Percentiles rank a stretch among this genome's conserved stretches.
Evolutionary conservation across 1,140 invertebrate species (phyloP).

Genomic region (Calephelis nemesis): DNA sequence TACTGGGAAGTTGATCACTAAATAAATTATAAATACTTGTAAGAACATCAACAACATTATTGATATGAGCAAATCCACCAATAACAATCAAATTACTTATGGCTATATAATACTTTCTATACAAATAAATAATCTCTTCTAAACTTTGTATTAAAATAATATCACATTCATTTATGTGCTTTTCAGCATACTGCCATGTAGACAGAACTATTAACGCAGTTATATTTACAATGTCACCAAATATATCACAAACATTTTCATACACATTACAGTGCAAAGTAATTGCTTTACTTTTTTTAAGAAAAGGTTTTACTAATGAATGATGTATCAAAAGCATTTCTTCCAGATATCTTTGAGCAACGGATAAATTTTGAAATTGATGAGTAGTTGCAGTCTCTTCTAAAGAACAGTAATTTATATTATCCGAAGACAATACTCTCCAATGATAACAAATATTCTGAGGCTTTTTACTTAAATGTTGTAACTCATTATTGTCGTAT

Average conservation of each 20-base stretch:
- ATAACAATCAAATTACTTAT: conserved; percentile 88
- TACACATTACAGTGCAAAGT: conserved; percentile 81
- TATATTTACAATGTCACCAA: conserved; percentile 85
- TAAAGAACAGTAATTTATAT: conserved; percentile 68
- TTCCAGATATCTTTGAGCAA: conserved; percentile 85
- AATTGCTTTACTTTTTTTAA: conserved; percentile 80
- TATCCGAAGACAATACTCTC: conserved; percentile 69
- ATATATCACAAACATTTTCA: conserved; percentile 83
- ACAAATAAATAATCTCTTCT: conserved; percentile 86
- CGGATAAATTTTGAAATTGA: conserved; percentile 80
- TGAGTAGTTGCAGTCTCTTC: conserved; percentile 66
- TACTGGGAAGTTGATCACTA: conserved; percentile 77
- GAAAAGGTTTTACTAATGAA: conserved; percentile 82
- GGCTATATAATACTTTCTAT: conserved; percentile 85
- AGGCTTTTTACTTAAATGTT: conserved; percentile 47
- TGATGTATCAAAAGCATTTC: conserved; percentile 83
- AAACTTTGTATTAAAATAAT: conserved; percentile 85
- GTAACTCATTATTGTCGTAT: conserved; percentile 38
- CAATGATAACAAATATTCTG: conserved; percentile 71
- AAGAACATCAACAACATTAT: conserved; percentile 81
- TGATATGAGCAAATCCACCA: conserved; percentile 85
- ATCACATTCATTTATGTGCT: conserved; percentile 82
- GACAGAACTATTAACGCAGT: conserved; percentile 84
- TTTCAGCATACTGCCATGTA: conserved; percentile 83
- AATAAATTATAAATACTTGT: conserved; percentile 81